These are phyloP conservation scores for Bubo blakistoni DNA, from an alignment of 2,113 vertebrate genomes.

Conservation along the genomic window DNA sequence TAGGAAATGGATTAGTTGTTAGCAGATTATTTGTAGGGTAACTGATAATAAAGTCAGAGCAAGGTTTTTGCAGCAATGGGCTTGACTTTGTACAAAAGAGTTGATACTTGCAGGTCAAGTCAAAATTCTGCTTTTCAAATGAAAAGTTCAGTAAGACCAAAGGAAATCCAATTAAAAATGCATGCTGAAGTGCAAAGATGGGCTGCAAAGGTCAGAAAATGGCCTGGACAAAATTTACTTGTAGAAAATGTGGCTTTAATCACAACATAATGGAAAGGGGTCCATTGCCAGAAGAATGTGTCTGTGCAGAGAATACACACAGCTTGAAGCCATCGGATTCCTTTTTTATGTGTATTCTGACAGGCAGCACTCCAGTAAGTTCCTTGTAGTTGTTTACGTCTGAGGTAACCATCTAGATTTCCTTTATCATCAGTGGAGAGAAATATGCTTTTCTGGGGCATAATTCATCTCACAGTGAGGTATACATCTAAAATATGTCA, in stretches of 20 bases:
- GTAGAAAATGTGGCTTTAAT: slow-evolving; percentile 14
- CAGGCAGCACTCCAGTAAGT: background rate
- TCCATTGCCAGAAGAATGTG: background rate
- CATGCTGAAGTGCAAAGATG: background rate
- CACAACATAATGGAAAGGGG: background rate
- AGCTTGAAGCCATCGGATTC: background rate
- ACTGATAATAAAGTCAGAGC: background rate
- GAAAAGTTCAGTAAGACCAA: background rate
- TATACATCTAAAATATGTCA: background rate
- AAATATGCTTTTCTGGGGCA: background rate
- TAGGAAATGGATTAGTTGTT: background rate
- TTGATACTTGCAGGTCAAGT: background rate
- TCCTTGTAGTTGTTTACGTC: background rate
- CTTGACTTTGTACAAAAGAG: background rate
- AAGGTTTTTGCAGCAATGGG: background rate
- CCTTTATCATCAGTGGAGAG: background rate
- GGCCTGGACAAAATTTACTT: background rate
- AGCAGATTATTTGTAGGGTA: background rate
- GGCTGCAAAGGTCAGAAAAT: slow-evolving; percentile 29
- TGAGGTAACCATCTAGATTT: background rate
- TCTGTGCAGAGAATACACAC: background rate
- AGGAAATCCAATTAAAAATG: slow-evolving; percentile 13
- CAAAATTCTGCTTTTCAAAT: background rate
- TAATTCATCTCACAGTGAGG: background rate
- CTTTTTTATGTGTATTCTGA: background rate